Conservation (phyloP, 2,113 vertebrate genomes). For the Anarrhichthys ocellatus region DNA sequence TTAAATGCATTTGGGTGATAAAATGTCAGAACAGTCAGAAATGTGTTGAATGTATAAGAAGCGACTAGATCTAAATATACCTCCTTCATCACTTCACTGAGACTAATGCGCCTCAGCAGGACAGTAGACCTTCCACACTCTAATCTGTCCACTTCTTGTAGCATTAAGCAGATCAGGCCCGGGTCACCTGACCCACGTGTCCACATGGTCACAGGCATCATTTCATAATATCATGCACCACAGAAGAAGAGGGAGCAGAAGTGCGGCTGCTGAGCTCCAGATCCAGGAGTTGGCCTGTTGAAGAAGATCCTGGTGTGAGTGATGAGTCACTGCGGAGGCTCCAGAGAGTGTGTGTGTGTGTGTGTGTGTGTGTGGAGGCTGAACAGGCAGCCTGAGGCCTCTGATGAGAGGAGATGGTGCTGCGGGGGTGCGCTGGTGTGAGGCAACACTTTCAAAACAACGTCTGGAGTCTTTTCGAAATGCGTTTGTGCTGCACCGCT, state of each 20-base stretch:
- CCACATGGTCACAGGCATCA: neutral
- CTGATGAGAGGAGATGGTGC: constrained; percentile 4
- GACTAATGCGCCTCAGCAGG: constrained; percentile 23
- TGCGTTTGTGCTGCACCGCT: neutral
- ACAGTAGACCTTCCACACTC: neutral
- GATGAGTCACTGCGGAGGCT: neutral
- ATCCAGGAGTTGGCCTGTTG: neutral
- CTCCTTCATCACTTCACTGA: constrained; percentile 1
- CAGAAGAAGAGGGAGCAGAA: neutral
- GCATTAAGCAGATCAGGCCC: constrained; percentile 50
- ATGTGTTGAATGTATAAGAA: neutral
- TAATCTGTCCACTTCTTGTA: constrained; percentile 31
- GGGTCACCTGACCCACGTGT: constrained; percentile 40
- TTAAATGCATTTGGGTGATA: too few relatives aligned
- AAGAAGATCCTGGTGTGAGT: neutral
- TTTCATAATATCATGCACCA: neutral
- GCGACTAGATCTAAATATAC: neutral
- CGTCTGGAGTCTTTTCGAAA: neutral
- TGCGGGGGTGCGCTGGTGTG: neutral
- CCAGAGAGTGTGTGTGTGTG: neutral
- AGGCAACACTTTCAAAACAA: neutral
- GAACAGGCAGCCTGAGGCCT: constrained; percentile 30
- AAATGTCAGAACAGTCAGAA: neutral
- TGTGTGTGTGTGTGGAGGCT: neutral
- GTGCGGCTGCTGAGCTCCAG: neutral